Base-by-base conservation (phyloP, 1,140 invertebrate genomes). In the Tyrophagus putrescentiae region DNA sequence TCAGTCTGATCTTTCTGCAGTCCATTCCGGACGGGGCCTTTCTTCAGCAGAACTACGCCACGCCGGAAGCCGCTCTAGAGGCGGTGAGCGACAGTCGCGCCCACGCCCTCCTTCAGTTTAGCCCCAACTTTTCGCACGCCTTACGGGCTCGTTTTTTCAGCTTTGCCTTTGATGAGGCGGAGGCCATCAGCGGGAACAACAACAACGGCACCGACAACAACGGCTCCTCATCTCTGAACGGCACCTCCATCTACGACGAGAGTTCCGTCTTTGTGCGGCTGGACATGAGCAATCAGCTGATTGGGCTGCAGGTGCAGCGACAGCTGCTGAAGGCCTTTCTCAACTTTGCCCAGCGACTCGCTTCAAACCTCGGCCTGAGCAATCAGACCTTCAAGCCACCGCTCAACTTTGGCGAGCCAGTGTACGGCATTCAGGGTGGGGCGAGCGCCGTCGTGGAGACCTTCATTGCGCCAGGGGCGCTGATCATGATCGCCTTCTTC, bases 401-500 rank as follows among this genome's bases (percentile, higher is more conserved):
- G 23, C 45, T 76, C 36, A 72, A 85, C 76, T 83, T 88, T 66
- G 84, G 83, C 64, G 77, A 85, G 11, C 87, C 88, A 4, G 82
- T 96, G 65, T 95, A 94, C 72, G 91, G 90, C 50, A 36, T 44
- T 64, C 78, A 84, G 66, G 13, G 25, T 27, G 25, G 13, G 9
- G 13, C 52, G 3, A 86, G 87, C n/a, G 87, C 84, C 60, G 93
- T 93, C 68, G 92, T 87, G 1, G 60, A 42, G 21, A 85, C 94
- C 72, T 96, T 63, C 32, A 63, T 63, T 21, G 62, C 62, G n/a
- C 62, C 62, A 13, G 62, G 62, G 29, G 50, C 60, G 5, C 23
- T 63, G 23, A 34, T 63, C 2, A 92, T 88, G n/a, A 93, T 94
- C 68, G 86, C 92, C 1, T 95, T 92, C 76, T 94, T 95, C 78